A percentile compares a stretch with the other conserved stretches of the same genome.
Evolutionary conservation across 2,888 invertebrate genomes (phyloP).

Genomic region (Ichneumoninae sp.): DNA sequence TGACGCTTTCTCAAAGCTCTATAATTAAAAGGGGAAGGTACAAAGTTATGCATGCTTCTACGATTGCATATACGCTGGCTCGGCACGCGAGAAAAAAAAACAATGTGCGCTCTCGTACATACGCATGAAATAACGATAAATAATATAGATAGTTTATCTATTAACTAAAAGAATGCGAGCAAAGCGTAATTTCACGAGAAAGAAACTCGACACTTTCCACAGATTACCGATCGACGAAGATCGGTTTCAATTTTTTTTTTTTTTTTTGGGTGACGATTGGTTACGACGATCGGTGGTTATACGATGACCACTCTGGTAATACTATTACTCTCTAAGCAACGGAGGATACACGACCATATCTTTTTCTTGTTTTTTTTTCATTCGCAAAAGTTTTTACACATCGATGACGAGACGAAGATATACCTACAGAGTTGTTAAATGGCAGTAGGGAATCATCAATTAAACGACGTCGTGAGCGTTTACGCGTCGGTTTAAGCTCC

Average conservation of each 20-base stretch:
- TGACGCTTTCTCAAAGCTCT: constrained; percentile 53
- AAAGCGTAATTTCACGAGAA: constrained; percentile 67
- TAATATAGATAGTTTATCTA: constrained; percentile 56
- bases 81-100: constrained; percentile 54
- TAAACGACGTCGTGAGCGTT: constrained; percentile 35
- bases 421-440: constrained; percentile 65
- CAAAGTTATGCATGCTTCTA: constrained; percentile 59
- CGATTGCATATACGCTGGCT: constrained; percentile 53
- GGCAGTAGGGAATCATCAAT: constrained; percentile 65
- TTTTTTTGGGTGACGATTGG: constrained; percentile 33
- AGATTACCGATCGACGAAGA: constrained; percentile 34
- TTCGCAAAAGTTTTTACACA: constrained; percentile 62
- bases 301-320: constrained; percentile 64
- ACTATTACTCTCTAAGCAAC: constrained; percentile 67
- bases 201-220: constrained; percentile 57
- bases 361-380: constrained; percentile 50
- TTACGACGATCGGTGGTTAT: constrained; percentile 50
- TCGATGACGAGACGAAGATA: constrained; percentile 68
- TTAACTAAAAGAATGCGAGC: constrained; percentile 64
- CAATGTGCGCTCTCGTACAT: constrained; percentile 23
- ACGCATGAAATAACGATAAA: constrained; percentile 48
- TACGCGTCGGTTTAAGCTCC: constrained; percentile 85
- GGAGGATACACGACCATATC: constrained; percentile 64
- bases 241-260: constrained; percentile 33
- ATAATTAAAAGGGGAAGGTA: constrained; percentile 29